Evolutionary conservation across 2,888 invertebrate species (phyloP).

Genomic region (Exocentrus adspersus): DNA sequence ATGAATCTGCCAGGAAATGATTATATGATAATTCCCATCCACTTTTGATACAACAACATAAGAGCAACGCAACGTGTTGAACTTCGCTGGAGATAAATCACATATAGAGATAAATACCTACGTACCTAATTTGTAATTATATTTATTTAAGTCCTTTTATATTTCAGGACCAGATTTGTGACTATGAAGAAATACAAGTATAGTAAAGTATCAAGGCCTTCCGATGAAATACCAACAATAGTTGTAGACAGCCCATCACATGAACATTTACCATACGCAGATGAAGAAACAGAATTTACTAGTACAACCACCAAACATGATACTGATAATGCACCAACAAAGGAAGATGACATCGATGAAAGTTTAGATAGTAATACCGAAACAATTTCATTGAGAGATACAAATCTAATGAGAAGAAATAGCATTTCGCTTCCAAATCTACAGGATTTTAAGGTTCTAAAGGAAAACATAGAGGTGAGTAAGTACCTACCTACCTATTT

Average conservation of each 20-base stretch:
- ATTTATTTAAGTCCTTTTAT: no score
- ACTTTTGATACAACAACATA: no score
- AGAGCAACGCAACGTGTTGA: no score
- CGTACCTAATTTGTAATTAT: no score
- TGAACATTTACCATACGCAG: slow-evolving; percentile 36
- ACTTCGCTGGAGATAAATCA: no score
- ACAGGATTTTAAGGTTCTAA: slow-evolving; percentile 70
- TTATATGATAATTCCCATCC: no score
- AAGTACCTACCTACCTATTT: not conserved
- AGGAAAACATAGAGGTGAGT: slow-evolving; percentile 34
- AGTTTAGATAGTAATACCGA: not conserved
- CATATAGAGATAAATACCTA: no score
- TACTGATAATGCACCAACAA: not conserved
- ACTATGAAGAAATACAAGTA: slow-evolving; percentile 38
- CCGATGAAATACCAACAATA: slow-evolving; percentile 48
- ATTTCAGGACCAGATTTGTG: slow-evolving; percentile 15
- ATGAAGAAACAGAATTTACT: slow-evolving; percentile 30
- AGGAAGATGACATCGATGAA: slow-evolving; percentile 23
- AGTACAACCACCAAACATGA: slow-evolving; percentile 11
- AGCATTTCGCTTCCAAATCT: slow-evolving; percentile 81
- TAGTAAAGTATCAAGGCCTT: slow-evolving; percentile 20
- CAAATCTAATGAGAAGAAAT: slow-evolving; percentile 68
- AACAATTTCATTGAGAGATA: not conserved
- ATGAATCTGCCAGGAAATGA: no score
- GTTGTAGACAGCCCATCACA: slow-evolving; percentile 46